phyloP scores from a whole-genome alignment of 2,797 vertebrate genomes.

The Brachyalestes nurse region DNA sequence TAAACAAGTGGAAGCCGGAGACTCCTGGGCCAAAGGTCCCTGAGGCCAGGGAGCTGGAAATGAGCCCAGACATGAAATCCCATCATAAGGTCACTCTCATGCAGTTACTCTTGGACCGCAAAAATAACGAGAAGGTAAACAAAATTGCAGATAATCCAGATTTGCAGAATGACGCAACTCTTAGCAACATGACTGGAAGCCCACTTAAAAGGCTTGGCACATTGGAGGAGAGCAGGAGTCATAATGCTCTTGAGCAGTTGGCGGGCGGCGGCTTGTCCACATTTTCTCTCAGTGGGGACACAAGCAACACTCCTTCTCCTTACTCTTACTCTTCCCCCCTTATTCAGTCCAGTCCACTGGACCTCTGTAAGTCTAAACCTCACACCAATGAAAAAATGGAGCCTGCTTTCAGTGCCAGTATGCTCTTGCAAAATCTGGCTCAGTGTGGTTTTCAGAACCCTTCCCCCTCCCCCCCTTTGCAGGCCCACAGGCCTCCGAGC shows the following conservation, averaged over 20 bases:
- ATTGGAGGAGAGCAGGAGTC: slow-evolving; percentile 72
- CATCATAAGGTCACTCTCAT: slow-evolving; percentile 96
- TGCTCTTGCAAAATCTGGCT: slow-evolving; percentile 95
- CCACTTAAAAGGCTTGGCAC: slow-evolving; percentile 66
- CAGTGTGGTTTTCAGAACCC: slow-evolving; percentile 85
- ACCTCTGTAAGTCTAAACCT: slow-evolving; percentile 84
- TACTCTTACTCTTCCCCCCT: slow-evolving; percentile 79
- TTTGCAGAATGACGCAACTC: slow-evolving; percentile 77
- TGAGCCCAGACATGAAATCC: slow-evolving; percentile 85
- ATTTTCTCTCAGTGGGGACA: slow-evolving; percentile 67
- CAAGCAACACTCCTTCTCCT: slow-evolving; percentile 80
- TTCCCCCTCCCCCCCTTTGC: slow-evolving; percentile 73
- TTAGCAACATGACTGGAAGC: slow-evolving; percentile 67
- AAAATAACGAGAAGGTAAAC: slow-evolving; percentile 86
- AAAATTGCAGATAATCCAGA: slow-evolving; percentile 81
- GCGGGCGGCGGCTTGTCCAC: slow-evolving; percentile 61
- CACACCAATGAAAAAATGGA: slow-evolving; percentile 82
- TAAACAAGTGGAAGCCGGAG: slow-evolving; percentile 95
- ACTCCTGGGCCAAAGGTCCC: slow-evolving; percentile 77
- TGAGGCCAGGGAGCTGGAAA: slow-evolving; percentile 84
- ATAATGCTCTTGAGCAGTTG: slow-evolving; percentile 70
- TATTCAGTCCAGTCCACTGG: slow-evolving; percentile 79
- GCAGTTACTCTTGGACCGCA: slow-evolving; percentile 94
- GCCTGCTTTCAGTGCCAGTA: slow-evolving; percentile 94
- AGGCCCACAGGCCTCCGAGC: slow-evolving; percentile 54